phyloP scores from a whole-genome alignment of 2,888 invertebrate species.

The Lithophane leautieri region DNA sequence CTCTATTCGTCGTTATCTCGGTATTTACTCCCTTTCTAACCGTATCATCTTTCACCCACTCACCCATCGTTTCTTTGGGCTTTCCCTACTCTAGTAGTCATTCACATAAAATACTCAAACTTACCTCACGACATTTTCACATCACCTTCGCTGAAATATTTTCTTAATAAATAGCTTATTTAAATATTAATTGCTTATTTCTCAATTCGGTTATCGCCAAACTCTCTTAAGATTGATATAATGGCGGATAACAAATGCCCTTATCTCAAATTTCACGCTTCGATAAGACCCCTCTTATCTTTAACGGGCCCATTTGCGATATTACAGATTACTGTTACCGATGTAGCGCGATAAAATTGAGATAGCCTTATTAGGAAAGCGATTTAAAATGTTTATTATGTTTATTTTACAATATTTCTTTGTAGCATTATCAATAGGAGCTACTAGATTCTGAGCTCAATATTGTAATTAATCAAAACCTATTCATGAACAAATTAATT shows the following conservation, averaged over 20 bases:
- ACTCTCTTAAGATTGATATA: constrained; percentile 23
- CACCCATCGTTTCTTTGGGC: background rate
- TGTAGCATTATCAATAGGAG: background rate
- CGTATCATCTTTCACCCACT: background rate
- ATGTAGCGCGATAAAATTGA: constrained; percentile 33
- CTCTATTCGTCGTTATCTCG: background rate
- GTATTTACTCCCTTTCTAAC: too few relatives aligned
- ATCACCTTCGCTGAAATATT: background rate
- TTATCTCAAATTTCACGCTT: constrained; percentile 54
- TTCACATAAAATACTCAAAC: too few relatives aligned
- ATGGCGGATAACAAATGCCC: constrained; percentile 30
- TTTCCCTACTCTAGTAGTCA: too few relatives aligned
- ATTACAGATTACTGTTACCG: constrained; percentile 42
- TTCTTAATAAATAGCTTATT: background rate
- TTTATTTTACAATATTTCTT: background rate
- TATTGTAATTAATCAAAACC: background rate
- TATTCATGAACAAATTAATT: background rate
- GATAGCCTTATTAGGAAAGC: background rate
- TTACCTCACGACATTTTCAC: background rate
- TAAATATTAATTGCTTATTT: constrained; percentile 20
- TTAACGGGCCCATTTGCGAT: constrained; percentile 42
- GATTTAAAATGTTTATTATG: background rate
- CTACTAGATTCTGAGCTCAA: background rate
- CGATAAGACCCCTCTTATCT: constrained; percentile 29
- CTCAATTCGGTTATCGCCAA: constrained; percentile 14